Evolutionary conservation across 2,113 vertebrate species (phyloP), one percentile per base, ranked within the genome.

Genomic region (Corythaixoides concolor): DNA sequence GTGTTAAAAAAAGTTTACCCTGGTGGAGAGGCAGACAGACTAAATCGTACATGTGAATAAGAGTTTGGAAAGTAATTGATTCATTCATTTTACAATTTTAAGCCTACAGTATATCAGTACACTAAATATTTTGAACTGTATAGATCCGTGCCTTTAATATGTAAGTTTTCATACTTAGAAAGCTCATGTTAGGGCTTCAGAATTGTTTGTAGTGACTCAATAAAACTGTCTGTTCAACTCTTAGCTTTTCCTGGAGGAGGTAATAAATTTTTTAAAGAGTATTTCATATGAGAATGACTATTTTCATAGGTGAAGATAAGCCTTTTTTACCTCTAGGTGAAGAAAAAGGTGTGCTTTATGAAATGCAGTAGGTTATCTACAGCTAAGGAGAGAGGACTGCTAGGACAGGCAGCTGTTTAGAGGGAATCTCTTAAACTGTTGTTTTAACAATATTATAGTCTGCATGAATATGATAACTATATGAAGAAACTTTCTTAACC

Each of bases 1-100:
- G 7, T 73, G 16, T 55, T 81, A 8, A 49, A 56, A 30, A n/a
- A 81, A 35, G 2, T 0, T 33, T 41, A 13, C 3, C 1, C 0
- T 74, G 11, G 4, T 69, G 26, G 11, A 55, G 15, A 6, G 23
- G 32, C 60, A 70, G 26, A 18, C 23, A 47, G 59, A 62, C n/a
- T 50, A 85, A 63, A 74, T 53, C 7, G 21, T 30, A 20, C 7
- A 11, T 45, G 16, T 7, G 8, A 56, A 69, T 77, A 37, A 66
- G 69, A 90, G 66, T 27, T 39, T 76, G 8, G 41, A 2, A 70
- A 59, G 56, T 66, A 81, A 33, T 62, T 13, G 12, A 80, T 76
- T 8, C 2, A 9, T 59, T 88, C 60, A 33, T 66, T 90, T 87
- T 58, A 49, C 39, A 27, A 3, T 62, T 88, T 86, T 43, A 70